Evolutionary conservation across 2,113 vertebrate species (phyloP).

Genomic region (Petromus typicus): DNA sequence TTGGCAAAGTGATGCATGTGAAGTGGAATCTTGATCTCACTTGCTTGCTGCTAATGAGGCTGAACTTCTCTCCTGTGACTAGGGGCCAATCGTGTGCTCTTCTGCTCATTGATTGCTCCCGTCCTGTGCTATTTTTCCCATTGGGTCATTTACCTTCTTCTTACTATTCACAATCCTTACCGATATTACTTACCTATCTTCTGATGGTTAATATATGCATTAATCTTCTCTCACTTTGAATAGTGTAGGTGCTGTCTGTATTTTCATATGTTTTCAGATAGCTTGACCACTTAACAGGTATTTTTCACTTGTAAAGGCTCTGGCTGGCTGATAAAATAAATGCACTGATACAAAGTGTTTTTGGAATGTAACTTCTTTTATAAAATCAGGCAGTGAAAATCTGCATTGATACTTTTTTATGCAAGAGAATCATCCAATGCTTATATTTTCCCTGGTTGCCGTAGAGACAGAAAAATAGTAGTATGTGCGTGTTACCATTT

Average conservation of each 20-base stretch:
- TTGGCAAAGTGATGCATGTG: not conserved
- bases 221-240: not conserved
- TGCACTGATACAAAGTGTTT: not conserved
- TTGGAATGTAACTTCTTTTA: not conserved
- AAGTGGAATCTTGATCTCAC: not conserved
- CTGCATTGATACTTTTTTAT: not conserved
- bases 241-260: not conserved
- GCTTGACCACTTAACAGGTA: not conserved
- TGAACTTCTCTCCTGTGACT: too few relatives aligned
- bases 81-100: not conserved
- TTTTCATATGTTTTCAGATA: not conserved
- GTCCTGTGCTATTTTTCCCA: not conserved
- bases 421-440: not conserved
- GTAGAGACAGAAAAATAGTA: not conserved
- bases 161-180: not conserved
- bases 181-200: not conserved
- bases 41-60: not conserved
- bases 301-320: not conserved
- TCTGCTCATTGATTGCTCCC: rapidly evolving
- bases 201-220: not conserved
- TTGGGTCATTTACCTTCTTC: not conserved
- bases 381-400: not conserved
- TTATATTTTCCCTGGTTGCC: not conserved
- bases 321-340: not conserved
- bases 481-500: not conserved